phyloP scores from a whole-genome alignment of 1,140 invertebrate species.

The Nylanderia fulva region DNA sequence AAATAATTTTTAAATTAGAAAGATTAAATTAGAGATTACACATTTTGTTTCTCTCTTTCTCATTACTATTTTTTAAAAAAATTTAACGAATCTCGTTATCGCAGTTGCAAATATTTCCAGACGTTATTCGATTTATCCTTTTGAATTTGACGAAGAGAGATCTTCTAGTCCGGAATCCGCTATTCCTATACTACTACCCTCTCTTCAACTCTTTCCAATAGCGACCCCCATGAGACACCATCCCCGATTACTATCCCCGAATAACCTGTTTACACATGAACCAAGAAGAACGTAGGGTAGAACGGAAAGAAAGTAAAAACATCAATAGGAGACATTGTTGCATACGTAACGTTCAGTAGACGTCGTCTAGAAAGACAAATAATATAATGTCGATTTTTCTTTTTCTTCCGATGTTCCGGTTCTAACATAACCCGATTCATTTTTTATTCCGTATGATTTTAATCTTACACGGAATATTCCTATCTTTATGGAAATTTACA shows the following conservation, averaged over 20 bases:
- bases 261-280: slow-evolving; percentile 69
- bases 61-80: neutral
- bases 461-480: neutral
- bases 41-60: neutral
- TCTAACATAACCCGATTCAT: neutral
- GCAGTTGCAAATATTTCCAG: slow-evolving; percentile 61
- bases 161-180: slow-evolving; percentile 28
- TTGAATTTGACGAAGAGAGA: slow-evolving; percentile 58
- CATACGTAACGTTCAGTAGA: slow-evolving; percentile 49
- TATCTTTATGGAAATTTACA: slow-evolving; percentile 8
- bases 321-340: slow-evolving; percentile 56
- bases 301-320: slow-evolving; percentile 56
- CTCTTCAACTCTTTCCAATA: slow-evolving; percentile 60
- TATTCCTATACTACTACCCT: slow-evolving; percentile 34
- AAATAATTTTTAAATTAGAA: slow-evolving; percentile 1
- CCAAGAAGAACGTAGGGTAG: slow-evolving; percentile 24
- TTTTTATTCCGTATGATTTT: neutral
- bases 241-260: slow-evolving; percentile 59
- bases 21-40: neutral
- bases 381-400: slow-evolving; percentile 52
- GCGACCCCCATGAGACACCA: slow-evolving; percentile 38
- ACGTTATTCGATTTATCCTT: slow-evolving; percentile 72
- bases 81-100: slow-evolving; percentile 37
- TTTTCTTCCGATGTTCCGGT: slow-evolving; percentile 19
- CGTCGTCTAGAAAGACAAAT: slow-evolving; percentile 50